A percentile compares a stretch with the other conserved stretches of the same genome.
phyloP scores from a whole-genome alignment of 2,797 vertebrate species.

The Neopelma chrysocephalum region DNA sequence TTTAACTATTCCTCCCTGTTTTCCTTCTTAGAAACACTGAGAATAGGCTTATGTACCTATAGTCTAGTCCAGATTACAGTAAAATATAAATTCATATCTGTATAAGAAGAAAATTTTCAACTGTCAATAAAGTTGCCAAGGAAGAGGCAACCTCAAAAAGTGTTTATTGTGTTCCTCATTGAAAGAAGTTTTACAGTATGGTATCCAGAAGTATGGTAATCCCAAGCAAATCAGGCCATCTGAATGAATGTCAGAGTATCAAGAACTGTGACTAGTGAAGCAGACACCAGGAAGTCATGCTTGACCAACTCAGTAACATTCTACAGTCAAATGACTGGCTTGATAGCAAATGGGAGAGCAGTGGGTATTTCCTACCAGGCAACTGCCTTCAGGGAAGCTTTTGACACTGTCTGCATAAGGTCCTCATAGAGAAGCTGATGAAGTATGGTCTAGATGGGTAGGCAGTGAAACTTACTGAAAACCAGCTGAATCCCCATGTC shows the following conservation, averaged over 20 bases:
- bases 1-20: not conserved
- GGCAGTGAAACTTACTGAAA: not conserved
- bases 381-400: not conserved
- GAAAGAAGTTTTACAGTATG: not conserved
- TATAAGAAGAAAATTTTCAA: not conserved
- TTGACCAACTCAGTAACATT: not conserved
- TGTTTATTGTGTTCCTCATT: not conserved
- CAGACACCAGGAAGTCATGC: not conserved
- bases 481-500: not conserved
- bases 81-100: not conserved
- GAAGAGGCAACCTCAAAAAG: not conserved
- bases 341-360: not conserved
- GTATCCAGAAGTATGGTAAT: not conserved
- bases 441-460: not conserved
- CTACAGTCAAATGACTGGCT: not conserved
- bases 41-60: not conserved
- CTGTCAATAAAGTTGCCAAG: not conserved
- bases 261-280: not conserved
- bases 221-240: not conserved
- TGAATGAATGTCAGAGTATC: not conserved
- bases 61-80: not conserved
- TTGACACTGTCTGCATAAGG: not conserved
- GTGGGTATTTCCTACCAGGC: not conserved
- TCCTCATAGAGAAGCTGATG: not conserved
- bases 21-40: not conserved